Conservation (phyloP, 2,797 vertebrate genomes). For the Acrossocheilus fasciatus region DNA sequence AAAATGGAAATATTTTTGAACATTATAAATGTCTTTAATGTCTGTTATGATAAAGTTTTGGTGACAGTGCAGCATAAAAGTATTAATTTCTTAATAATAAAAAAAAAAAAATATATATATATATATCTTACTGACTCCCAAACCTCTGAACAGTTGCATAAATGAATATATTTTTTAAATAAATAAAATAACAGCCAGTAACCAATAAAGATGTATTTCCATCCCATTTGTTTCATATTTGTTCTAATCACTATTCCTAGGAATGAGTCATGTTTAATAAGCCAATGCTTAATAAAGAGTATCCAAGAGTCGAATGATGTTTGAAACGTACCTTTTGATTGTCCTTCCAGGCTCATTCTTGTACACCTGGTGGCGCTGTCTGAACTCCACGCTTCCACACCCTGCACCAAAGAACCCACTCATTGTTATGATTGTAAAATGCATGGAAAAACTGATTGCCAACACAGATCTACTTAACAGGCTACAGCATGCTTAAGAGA, state of each 20-base stretch:
- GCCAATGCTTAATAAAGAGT: neutral
- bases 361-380: conserved; percentile 39
- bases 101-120: no score
- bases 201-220: neutral
- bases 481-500: conserved; percentile 16
- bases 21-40: neutral
- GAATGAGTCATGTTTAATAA: neutral
- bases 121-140: neutral
- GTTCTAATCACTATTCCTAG: neutral
- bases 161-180: neutral
- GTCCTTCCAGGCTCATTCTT: conserved; percentile 54
- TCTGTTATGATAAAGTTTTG: neutral
- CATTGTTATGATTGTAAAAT: neutral
- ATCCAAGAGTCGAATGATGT: neutral
- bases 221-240: neutral
- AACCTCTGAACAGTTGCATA: neutral
- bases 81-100: neutral
- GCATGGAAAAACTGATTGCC: conserved; percentile 14
- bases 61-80: neutral
- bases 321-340: conserved; percentile 51
- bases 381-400: neutral
- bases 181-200: neutral
- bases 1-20: neutral
- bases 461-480: conserved; percentile 8
- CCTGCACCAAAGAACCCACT: conserved; percentile 26